Base-by-base conservation (phyloP, 2,113 vertebrate species). In the Cyanoliseus patagonus region DNA sequence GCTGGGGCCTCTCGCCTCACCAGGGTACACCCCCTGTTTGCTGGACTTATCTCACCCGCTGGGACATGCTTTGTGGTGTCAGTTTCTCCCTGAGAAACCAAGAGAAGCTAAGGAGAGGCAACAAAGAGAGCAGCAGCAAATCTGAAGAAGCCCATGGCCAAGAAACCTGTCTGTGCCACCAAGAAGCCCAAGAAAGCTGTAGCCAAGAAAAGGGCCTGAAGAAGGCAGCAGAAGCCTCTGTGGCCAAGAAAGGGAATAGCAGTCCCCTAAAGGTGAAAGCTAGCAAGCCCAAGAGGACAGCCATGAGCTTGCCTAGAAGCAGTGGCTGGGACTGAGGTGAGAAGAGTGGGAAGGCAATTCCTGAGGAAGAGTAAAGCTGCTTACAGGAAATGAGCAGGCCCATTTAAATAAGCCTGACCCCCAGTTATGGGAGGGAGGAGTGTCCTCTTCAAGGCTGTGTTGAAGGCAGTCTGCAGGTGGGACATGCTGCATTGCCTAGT, bases 191-290 rank as follows among this genome's bases (percentile, higher is more conserved):
- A 19, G 42, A 30, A 73, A 64, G 57, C 57, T 42, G 67, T 27
- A 80, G 44, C 73, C 31, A 7, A 57, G 44, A 61, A 17, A 30
- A 6, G 12, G 27, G 2, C 17, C 46, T 42, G 51, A 59, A 82
- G 61, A 88, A 66, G 46, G 64, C 53, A 86, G 72, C 66, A 68
- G 74, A 57, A 82, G 13, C n/a, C 44, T 93, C 41, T 84, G 55
- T 75, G 63, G 53, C 41, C 31, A 16, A 16, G 57, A 86, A 72
- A 92, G 52, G 23, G 31, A 63, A 0, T 31, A 17, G 7, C 16
- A 82, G 13, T 70, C 17, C 18, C 73, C 49, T 52, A 33, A 80
- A 62, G 44, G 22, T 74, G 84, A 81, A 81, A 81, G 39, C 35
- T 31, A 52, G n/a, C 77, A 49, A 11, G 27, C 46, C 49, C n/a